phyloP scores from a whole-genome alignment of 2,113 vertebrate genomes.

The Pollachius pollachius region DNA sequence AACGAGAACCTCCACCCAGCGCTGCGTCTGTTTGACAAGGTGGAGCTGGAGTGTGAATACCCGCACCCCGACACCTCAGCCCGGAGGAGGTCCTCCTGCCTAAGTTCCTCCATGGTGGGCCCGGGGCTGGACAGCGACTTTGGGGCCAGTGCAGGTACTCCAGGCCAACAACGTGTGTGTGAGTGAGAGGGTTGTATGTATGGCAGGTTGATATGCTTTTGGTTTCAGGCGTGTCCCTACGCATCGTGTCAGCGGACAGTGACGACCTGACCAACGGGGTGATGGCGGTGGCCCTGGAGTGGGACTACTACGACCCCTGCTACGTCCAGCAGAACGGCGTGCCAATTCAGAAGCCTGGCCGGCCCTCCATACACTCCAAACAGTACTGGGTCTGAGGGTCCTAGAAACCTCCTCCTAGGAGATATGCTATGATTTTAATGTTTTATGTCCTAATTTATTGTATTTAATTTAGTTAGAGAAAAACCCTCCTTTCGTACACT shows the following conservation, averaged over 20 bases:
- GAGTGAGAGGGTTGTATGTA: no score
- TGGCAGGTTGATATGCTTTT: not conserved
- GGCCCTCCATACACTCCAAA: constrained; percentile 62
- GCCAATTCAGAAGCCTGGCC: constrained; percentile 61
- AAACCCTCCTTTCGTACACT: no score
- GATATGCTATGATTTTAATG: constrained; percentile 28
- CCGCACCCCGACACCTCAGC: constrained; percentile 35
- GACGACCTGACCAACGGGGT: constrained; percentile 66
- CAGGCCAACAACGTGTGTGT: no score
- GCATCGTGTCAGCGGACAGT: constrained; percentile 78
- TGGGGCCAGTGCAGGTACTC: constrained; percentile 78
- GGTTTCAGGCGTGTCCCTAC: constrained; percentile 75
- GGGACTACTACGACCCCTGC: constrained; percentile 82
- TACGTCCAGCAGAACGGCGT: constrained; percentile 74
- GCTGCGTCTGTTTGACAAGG: constrained; percentile 40
- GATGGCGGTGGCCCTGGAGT: constrained; percentile 69
- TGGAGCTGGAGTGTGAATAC: constrained; percentile 60
- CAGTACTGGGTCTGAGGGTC: constrained; percentile 74
- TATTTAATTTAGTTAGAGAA: not conserved
- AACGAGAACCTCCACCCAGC: constrained; percentile 16
- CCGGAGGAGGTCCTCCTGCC: constrained; percentile 33
- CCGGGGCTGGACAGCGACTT: constrained; percentile 83
- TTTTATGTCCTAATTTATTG: constrained; percentile 13
- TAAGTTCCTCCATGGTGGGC: constrained; percentile 56
- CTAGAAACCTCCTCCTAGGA: not conserved